Conservation (phyloP, 2,888 invertebrate species). For the Tetrapedia diversipes region DNA sequence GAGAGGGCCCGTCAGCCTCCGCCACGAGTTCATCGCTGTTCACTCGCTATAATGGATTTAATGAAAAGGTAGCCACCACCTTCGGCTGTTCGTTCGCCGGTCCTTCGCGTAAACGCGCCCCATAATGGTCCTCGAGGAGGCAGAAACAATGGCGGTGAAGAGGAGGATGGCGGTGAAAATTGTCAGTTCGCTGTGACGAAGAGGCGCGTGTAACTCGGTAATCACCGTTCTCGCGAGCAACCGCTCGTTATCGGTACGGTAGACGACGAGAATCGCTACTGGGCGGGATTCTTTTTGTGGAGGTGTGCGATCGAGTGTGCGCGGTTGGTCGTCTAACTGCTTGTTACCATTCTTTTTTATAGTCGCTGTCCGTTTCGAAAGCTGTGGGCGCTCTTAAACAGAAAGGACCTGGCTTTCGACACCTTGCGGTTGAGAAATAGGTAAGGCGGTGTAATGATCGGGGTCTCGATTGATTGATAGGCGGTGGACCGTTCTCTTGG, state of each 20-base stretch:
- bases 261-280: constrained; percentile 47
- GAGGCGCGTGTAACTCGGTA: constrained; percentile 69
- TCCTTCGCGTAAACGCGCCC: constrained; percentile 38
- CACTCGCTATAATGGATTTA: constrained; percentile 77
- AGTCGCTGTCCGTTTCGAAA: neutral
- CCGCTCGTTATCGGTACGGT: constrained; percentile 56
- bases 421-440: neutral
- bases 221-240: constrained; percentile 69
- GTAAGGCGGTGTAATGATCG: neutral
- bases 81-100: constrained; percentile 27
- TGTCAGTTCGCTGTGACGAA: constrained; percentile 75
- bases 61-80: constrained; percentile 73
- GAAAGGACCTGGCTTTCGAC: constrained; percentile 27
- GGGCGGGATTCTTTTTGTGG: constrained; percentile 37
- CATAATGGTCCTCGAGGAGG: constrained; percentile 69
- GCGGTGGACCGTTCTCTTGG: neutral
- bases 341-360: constrained; percentile 58
- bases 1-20: constrained; percentile 53
- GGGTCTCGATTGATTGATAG: constrained; percentile 5
- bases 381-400: neutral
- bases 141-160: constrained; percentile 74
- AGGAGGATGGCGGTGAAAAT: constrained; percentile 76
- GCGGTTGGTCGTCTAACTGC: constrained; percentile 49
- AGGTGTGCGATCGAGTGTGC: no score
- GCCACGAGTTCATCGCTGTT: constrained; percentile 69